Conservation (phyloP, 2,888 invertebrate genomes). For the Nasonia oneida region DNA sequence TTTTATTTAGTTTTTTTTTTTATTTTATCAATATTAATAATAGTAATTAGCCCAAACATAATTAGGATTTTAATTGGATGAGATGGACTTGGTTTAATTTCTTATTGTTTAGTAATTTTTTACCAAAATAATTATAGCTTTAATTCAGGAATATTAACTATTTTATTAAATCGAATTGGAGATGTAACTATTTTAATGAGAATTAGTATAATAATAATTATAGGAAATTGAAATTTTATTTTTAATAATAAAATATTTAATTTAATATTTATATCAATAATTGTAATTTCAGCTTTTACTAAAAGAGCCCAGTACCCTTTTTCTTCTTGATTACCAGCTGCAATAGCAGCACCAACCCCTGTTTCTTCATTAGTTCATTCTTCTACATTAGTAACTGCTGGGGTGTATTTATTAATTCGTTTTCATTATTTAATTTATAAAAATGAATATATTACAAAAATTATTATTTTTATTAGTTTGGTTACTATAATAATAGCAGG, state of each 20-base stretch:
- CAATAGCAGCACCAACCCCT: constrained; percentile 89
- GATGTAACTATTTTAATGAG: constrained; percentile 64
- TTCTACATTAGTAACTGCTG: no score
- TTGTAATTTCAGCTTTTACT: constrained; percentile 83
- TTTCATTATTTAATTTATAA: constrained; percentile 73
- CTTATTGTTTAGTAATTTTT: constrained; percentile 87
- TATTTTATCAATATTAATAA: constrained; percentile 11
- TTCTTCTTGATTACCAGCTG: constrained; percentile 88
- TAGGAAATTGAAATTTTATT: constrained; percentile 74
- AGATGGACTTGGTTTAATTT: constrained; percentile 87
- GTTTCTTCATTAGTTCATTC: no score
- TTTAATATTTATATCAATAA: constrained; percentile 69
- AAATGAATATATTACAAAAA: constrained; percentile 32
- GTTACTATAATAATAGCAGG: constrained; percentile 84
- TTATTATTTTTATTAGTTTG: constrained; percentile 69
- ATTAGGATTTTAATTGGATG: constrained; percentile 87
- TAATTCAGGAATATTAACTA: constrained; percentile 87
- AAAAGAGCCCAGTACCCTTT: constrained; percentile 92
- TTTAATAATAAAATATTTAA: constrained; percentile 74
- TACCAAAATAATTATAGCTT: constrained; percentile 85
- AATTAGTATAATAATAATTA: constrained; percentile 57
- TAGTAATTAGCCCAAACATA: constrained; percentile 83
- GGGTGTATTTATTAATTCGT: constrained; percentile 83
- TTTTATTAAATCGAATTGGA: constrained; percentile 84
- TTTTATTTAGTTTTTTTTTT: background rate